Percentiles rank a stretch among this genome's conserved stretches.
Conservation (phyloP, 2,113 vertebrate genomes). For the Danionella cerebrum region DNA sequence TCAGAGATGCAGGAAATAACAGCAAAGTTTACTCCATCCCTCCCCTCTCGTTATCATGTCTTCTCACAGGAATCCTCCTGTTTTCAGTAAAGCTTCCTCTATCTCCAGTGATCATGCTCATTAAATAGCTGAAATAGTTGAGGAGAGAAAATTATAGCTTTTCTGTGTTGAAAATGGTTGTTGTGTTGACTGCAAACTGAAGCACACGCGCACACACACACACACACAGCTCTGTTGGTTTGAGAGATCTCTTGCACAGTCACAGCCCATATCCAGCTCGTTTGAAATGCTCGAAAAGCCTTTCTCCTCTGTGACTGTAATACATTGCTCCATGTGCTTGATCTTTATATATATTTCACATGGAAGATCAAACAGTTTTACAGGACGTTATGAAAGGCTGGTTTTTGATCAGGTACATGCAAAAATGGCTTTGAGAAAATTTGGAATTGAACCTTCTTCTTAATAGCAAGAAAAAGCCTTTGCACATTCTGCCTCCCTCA, state of each 20-base stretch:
- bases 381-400: background rate
- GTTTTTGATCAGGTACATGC: slow-evolving; percentile 3
- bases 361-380: slow-evolving; percentile 8
- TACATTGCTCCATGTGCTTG: slow-evolving; percentile 4
- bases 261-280: background rate
- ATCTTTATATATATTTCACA: background rate
- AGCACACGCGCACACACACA: slow-evolving; percentile 18
- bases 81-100: slow-evolving; percentile 19
- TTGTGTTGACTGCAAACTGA: background rate
- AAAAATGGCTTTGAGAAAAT: background rate
- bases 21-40: background rate
- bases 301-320: background rate
- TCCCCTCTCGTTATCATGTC: background rate
- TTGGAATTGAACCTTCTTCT: background rate
- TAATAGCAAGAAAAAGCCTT: background rate
- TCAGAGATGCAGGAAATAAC: background rate
- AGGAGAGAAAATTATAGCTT: slow-evolving; percentile 24
- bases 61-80: background rate
- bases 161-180: slow-evolving; percentile 10
- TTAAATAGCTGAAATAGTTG: slow-evolving; percentile 28
- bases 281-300: slow-evolving; percentile 7
- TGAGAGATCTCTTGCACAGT: background rate
- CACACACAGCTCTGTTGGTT: slow-evolving; percentile 13
- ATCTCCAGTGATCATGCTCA: slow-evolving; percentile 22
- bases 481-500: background rate